Evolutionary conservation across 2,888 invertebrate genomes (phyloP).

Genomic region (Drosophila meridionalis): DNA sequence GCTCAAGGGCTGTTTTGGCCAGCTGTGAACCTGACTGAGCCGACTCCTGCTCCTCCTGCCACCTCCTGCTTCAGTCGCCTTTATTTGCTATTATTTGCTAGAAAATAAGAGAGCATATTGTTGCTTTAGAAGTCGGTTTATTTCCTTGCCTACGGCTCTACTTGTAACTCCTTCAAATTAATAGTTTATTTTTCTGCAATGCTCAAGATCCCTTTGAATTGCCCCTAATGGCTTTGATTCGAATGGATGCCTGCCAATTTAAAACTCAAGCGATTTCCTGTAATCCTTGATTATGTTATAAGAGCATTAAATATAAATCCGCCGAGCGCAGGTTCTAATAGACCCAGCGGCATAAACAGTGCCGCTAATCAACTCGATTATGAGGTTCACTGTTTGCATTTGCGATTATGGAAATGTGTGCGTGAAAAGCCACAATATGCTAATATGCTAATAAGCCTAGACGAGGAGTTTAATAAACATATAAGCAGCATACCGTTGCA

Average conservation of each 20-base stretch:
- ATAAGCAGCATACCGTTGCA: constrained; percentile 38
- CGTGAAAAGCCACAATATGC: constrained; percentile 64
- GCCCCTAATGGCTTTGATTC: not conserved
- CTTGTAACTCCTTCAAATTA: constrained; percentile 28
- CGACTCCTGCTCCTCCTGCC: constrained; percentile 23
- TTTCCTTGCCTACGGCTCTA: constrained; percentile 30
- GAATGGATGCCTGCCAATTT: not conserved
- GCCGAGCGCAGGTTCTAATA: constrained; percentile 37
- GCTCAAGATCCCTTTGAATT: not conserved
- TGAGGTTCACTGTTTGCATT: constrained; percentile 38
- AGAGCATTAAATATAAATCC: constrained; percentile 15
- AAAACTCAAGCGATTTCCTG: constrained; percentile 5
- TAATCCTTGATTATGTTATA: not conserved
- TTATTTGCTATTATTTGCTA: constrained; percentile 38
- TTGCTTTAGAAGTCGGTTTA: constrained; percentile 29
- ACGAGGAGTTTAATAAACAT: constrained; percentile 64
- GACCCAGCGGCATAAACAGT: constrained; percentile 36
- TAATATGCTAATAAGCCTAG: constrained; percentile 63
- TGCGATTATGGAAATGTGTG: constrained; percentile 57
- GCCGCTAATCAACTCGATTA: constrained; percentile 73
- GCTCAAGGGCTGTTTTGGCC: constrained; percentile 48
- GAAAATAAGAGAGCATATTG: constrained; percentile 34
- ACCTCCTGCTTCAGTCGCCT: constrained; percentile 31
- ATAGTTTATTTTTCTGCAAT: constrained; percentile 16
- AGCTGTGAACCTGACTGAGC: constrained; percentile 33